Evolutionary conservation across 2,888 invertebrate genomes (phyloP), one percentile per base, ranked within the genome.

Genomic region (Eudemis profundana): DNA sequence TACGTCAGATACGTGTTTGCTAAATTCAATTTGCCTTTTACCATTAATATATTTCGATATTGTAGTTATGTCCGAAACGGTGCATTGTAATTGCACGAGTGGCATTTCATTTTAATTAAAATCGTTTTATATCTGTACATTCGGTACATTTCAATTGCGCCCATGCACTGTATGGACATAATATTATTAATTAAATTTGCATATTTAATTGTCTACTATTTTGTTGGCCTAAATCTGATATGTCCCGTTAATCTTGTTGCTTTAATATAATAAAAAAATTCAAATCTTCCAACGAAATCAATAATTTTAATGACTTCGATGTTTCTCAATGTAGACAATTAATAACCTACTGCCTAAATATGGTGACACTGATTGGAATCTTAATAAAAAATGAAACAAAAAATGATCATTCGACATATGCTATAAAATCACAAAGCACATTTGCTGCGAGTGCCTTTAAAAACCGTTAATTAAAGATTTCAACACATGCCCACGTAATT

Each of bases 391-490:
- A 33, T 33, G 33, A 33, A 10, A 33, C 33, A 33, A 38, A 53
- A 54, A 29, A 40, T 10, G 33, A 36, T 17, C 10, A 14, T 47
- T n/a, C 10, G 40, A 33, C 42, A 21, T 47, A 38, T 38, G 46
- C 19, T 36, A 21, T 29, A 50, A 61, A 61, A 61, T 61, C 61
- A 29, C 14, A 12, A 40, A 29, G n/a, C 40, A 61, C 51, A 50
- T 56, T 49, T 57, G 63, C 33, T 54, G 23, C 60, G 36, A 40
- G 38, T 42, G 50, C 23, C 33, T 14, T 10, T 51, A 64, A 63
- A 57, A 44, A 33, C 61, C 29, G 64, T 57, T 51, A 64, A 64
- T 64, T 57, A 64, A 64, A 57, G 49, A 64, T 64, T 64, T 64
- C 64, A 46, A 59, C 64, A 62, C 61, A 64, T 64, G 64, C 44